Percentiles rank a stretch among this genome's conserved stretches.
phyloP scores from a whole-genome alignment of 2,113 vertebrate genomes.

The Jacana jacana region DNA sequence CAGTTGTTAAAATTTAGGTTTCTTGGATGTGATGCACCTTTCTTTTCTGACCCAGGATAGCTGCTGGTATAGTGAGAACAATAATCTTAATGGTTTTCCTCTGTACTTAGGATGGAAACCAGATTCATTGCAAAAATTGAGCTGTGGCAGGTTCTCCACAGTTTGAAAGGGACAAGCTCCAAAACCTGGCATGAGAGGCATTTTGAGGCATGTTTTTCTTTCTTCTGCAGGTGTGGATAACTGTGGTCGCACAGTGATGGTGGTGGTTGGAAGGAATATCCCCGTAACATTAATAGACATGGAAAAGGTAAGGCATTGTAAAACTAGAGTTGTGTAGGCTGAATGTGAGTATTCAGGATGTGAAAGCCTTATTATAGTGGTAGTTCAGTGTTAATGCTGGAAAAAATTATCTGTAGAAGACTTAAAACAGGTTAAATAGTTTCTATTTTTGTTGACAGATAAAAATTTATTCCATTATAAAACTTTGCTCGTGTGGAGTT shows the following conservation, averaged over 20 bases:
- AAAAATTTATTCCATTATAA: background rate
- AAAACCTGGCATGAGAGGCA: background rate
- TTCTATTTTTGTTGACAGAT: background rate
- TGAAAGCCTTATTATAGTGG: background rate
- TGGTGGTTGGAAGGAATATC: slow-evolving; percentile 95
- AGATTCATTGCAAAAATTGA: background rate
- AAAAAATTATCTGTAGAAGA: background rate
- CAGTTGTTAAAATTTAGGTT: background rate
- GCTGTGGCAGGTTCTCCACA: background rate
- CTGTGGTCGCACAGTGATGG: slow-evolving; percentile 92
- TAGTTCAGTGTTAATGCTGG: background rate
- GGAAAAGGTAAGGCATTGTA: slow-evolving; percentile 87
- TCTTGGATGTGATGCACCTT: background rate
- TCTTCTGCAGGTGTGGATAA: slow-evolving; percentile 86
- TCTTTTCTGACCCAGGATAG: background rate
- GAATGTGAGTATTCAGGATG: background rate
- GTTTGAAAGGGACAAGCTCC: background rate
- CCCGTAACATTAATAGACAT: slow-evolving; percentile 92
- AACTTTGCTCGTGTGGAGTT: background rate
- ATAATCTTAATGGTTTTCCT: background rate
- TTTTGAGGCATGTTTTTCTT: background rate
- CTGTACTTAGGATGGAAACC: background rate
- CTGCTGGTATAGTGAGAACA: background rate
- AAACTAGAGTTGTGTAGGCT: background rate
- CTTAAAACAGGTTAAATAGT: background rate